Evolutionary conservation across 2,888 invertebrate genomes (phyloP).

Genomic region (Parthenolecanium corni): DNA sequence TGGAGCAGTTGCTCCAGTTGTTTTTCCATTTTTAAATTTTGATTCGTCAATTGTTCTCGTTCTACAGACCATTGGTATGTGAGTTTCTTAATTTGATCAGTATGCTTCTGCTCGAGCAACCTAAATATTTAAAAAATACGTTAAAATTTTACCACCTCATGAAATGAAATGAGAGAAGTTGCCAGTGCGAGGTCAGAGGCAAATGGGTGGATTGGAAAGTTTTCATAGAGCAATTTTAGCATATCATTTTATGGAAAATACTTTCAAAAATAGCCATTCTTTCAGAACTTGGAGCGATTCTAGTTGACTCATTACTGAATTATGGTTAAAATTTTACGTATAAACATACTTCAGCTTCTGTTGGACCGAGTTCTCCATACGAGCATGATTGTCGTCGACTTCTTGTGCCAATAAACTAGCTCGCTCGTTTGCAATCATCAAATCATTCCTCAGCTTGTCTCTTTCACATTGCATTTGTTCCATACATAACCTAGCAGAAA

Average conservation of each 20-base stretch:
- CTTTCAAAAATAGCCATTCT: no score
- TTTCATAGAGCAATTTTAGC: neutral
- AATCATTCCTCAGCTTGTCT: conserved; percentile 65
- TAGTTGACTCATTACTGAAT: no score
- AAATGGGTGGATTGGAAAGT: neutral
- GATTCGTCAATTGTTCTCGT: conserved; percentile 55
- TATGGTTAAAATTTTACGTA: no score
- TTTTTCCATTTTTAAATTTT: conserved; percentile 47
- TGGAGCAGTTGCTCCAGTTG: conserved; percentile 53
- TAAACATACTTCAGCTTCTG: conserved; percentile 45
- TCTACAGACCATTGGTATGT: conserved; percentile 58
- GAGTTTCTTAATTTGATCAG: conserved; percentile 59
- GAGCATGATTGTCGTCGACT: conserved; percentile 78
- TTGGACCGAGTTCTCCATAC: conserved; percentile 64
- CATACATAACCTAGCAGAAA: conserved; percentile 41
- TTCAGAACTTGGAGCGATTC: no score
- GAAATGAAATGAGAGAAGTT: no score
- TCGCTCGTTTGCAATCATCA: conserved; percentile 69
- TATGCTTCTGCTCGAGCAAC: conserved; percentile 60
- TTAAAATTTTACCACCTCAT: neutral
- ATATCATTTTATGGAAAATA: no score
- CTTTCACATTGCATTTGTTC: conserved; percentile 63
- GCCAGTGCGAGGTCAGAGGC: neutral
- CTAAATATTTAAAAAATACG: conserved; percentile 38
- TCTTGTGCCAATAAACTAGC: conserved; percentile 74